Evolutionary conservation across 2,797 vertebrate genomes (phyloP).

Genomic region (Tenualosa ilisha): DNA sequence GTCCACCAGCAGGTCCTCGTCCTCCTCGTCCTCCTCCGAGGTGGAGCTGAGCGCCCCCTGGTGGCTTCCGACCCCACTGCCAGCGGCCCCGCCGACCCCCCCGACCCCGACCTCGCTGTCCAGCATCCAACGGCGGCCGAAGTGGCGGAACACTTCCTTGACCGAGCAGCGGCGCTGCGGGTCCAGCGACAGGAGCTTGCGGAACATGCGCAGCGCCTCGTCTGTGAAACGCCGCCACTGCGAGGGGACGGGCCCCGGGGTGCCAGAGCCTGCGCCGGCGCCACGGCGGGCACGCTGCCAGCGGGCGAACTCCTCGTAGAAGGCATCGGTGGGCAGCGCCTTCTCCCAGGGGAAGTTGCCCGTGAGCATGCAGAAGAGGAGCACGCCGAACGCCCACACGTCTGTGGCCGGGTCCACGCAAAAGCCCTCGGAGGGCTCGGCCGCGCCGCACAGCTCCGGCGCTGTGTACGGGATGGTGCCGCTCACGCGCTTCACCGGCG

Average conservation of each 20-base stretch:
- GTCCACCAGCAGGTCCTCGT: constrained; percentile 64
- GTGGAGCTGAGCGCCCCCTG: constrained; percentile 64
- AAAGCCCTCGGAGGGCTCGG: constrained; percentile 77
- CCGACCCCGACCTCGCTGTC: constrained; percentile 68
- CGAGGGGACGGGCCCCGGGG: constrained; percentile 62
- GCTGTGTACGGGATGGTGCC: constrained; percentile 86
- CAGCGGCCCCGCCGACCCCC: not conserved
- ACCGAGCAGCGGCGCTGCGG: constrained; percentile 79
- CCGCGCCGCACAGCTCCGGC: constrained; percentile 80
- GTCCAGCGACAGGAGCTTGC: constrained; percentile 78
- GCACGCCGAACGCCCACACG: constrained; percentile 84
- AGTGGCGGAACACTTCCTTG: constrained; percentile 81
- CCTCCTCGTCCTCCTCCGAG: constrained; percentile 71
- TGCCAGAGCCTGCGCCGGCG: constrained; percentile 45
- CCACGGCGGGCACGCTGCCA: constrained; percentile 76
- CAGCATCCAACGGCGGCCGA: constrained; percentile 82
- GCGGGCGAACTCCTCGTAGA: constrained; percentile 83
- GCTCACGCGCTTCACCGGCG: constrained; percentile 82
- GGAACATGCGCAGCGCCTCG: constrained; percentile 82
- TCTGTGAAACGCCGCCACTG: constrained; percentile 84
- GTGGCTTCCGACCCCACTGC: constrained; percentile 30
- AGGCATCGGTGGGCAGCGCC: constrained; percentile 78
- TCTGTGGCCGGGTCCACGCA: constrained; percentile 83
- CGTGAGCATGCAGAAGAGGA: constrained; percentile 86
- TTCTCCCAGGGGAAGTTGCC: constrained; percentile 88